Base-by-base conservation (phyloP, 2,888 invertebrate genomes). In the Phalera bucephala region DNA sequence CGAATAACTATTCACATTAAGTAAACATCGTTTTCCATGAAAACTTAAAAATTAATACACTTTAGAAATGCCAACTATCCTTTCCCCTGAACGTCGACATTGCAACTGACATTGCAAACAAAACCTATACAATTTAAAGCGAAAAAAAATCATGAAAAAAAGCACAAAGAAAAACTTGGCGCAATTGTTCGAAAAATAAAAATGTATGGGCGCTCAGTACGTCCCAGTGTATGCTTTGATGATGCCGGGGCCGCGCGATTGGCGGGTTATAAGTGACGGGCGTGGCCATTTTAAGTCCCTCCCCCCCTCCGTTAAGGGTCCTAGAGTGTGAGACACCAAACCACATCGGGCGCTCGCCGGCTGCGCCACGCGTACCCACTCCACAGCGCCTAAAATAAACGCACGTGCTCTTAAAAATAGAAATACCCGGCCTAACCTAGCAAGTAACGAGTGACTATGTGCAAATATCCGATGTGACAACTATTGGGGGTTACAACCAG, bases 281-380 rank as follows among this genome's bases (percentile, higher is more conserved):
- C 84, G 89, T 74, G 80, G 83, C 61, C 47, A 59, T 26, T 14
- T 26, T 23, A 40, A 48, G 76, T 74, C 59, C 80, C 86, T 72
- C n/a, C 90, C 90, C 77, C 65, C 71, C 67, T 56, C 78, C 45
- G 80, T 64, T 78, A 80, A 81, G 84, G 83, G 77, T 77, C 76
- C 73, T 52, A 52, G 61, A 55, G 70, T 65, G 62, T 60, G 64
- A 64, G 76, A 68, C 66, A 61, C 68, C 86, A 88, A 83, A 87
- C 82, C 79, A 80, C 78, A 79, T 71, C 81, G 73, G 81, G 88
- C 90, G 88, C 86, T 84, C 65, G 87, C 67, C 74, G 81, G 70
- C 71, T 65, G 86, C 87, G 87, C 88, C 86, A 78, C 84, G 86
- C 81, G 77, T 55, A 57, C 72, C 64, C 47, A 49, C 50, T 52